phyloP scores from a whole-genome alignment of 2,113 vertebrate species.

The Peromyscus polionotus region DNA sequence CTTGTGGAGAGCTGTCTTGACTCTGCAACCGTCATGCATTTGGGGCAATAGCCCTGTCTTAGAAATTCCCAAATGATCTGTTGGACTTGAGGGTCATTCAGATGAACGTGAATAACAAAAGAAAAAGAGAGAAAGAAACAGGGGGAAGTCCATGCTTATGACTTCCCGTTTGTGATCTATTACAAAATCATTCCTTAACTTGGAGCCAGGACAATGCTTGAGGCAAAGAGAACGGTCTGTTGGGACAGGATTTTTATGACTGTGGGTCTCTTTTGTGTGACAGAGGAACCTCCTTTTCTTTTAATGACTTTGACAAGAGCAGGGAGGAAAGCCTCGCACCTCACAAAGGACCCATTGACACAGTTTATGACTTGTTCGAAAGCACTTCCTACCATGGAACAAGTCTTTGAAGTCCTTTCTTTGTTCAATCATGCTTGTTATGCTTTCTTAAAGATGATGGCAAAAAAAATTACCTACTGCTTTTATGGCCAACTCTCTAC shows the following conservation, averaged over 20 bases:
- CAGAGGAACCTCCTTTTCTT: conserved; percentile 77
- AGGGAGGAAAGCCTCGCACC: conserved; percentile 71
- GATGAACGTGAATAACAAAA: conserved; percentile 24
- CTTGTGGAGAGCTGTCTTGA: conserved; percentile 50
- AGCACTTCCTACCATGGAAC: conserved; percentile 85
- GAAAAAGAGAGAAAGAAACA: background rate
- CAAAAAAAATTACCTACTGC: conserved; percentile 29
- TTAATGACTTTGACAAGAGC: conserved; percentile 82
- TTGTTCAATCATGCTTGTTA: conserved; percentile 86
- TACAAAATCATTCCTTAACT: conserved; percentile 74
- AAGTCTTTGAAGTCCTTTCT: conserved; percentile 88
- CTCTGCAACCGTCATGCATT: background rate
- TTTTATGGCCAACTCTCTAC: conserved; percentile 74
- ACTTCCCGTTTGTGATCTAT: conserved; percentile 72
- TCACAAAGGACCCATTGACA: conserved; percentile 89
- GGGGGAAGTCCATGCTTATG: background rate
- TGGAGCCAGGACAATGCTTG: conserved; percentile 61
- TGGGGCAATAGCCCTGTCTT: background rate
- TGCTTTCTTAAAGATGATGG: conserved; percentile 72
- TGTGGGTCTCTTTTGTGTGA: conserved; percentile 79
- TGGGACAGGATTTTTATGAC: conserved; percentile 78
- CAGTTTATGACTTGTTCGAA: conserved; percentile 85
- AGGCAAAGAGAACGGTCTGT: conserved; percentile 80
- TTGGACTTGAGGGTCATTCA: conserved; percentile 43
- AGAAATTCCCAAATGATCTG: conserved; percentile 60